These are phyloP conservation scores for Polia nebulosa DNA, from an alignment of 2,888 invertebrate species.

Conservation along the genomic window DNA sequence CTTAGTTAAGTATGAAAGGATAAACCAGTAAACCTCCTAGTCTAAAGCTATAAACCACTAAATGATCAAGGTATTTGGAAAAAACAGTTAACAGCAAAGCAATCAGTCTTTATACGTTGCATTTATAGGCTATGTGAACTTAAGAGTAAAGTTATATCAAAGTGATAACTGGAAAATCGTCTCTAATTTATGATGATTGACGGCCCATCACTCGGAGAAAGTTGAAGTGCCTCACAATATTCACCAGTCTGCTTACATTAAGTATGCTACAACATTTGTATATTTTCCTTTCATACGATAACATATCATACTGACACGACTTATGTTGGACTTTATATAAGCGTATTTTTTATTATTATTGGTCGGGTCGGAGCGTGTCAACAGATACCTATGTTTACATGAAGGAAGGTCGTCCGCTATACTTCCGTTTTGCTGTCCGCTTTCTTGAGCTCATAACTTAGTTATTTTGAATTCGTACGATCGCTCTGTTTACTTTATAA, in stretches of 20 bases:
- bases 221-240: conserved; percentile 84
- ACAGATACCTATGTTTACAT: conserved; percentile 62
- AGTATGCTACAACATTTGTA: conserved; percentile 73
- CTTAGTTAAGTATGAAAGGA: background rate
- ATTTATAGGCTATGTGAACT: conserved; percentile 44
- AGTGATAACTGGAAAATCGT: conserved; percentile 85
- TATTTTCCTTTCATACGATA: conserved; percentile 73
- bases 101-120: conserved; percentile 2
- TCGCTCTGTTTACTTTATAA: conserved; percentile 65
- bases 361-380: conserved; percentile 57
- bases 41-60: background rate
- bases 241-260: conserved; percentile 84
- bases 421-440: conserved; percentile 74
- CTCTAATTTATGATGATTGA: conserved; percentile 87
- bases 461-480: conserved; percentile 71
- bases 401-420: conserved; percentile 72
- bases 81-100: conserved; percentile 3
- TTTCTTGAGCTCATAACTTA: conserved; percentile 74
- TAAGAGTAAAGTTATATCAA: conserved; percentile 69
- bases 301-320: conserved; percentile 64
- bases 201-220: conserved; percentile 87
- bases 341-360: conserved; percentile 69
- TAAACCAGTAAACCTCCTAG: background rate
- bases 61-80: background rate
- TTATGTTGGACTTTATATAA: conserved; percentile 65